Percentiles rank a stretch among this genome's conserved stretches.
Conservation (phyloP, 2,797 vertebrate species). For the Basileuterus tristriatus region DNA sequence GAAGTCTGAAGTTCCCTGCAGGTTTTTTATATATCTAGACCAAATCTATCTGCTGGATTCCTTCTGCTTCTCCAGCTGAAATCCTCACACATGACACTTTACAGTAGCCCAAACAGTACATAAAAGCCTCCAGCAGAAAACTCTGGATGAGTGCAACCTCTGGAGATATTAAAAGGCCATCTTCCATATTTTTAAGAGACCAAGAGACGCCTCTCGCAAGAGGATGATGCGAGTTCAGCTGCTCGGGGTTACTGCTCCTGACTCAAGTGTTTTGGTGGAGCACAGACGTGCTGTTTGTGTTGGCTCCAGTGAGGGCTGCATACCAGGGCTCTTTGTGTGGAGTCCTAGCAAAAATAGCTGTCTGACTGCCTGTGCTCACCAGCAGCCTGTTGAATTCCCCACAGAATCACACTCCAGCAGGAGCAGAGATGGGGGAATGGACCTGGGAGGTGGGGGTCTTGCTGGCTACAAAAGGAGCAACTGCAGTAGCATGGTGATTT, state of each 20-base stretch:
- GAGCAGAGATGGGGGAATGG: neutral
- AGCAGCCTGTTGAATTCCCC: neutral
- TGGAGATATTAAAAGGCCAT: neutral
- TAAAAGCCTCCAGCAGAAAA: neutral
- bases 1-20: neutral
- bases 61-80: neutral
- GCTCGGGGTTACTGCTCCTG: slow-evolving; percentile 42
- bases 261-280: neutral
- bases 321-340: slow-evolving; percentile 47
- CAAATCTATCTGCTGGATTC: accelerated
- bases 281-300: slow-evolving; percentile 28
- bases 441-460: neutral
- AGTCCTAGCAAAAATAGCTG: slow-evolving; percentile 50
- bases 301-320: slow-evolving; percentile 22
- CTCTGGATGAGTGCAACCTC: neutral
- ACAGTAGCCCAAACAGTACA: neutral
- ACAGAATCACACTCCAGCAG: accelerated
- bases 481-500: neutral
- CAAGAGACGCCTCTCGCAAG: slow-evolving; percentile 9
- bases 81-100: neutral
- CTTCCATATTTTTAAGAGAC: slow-evolving; percentile 30
- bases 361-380: neutral
- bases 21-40: neutral
- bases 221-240: slow-evolving; percentile 31
- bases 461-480: neutral